Percentiles rank a stretch among this genome's conserved stretches.
phyloP scores from a whole-genome alignment of 2,113 vertebrate genomes.

The Stigmatopora argus region DNA sequence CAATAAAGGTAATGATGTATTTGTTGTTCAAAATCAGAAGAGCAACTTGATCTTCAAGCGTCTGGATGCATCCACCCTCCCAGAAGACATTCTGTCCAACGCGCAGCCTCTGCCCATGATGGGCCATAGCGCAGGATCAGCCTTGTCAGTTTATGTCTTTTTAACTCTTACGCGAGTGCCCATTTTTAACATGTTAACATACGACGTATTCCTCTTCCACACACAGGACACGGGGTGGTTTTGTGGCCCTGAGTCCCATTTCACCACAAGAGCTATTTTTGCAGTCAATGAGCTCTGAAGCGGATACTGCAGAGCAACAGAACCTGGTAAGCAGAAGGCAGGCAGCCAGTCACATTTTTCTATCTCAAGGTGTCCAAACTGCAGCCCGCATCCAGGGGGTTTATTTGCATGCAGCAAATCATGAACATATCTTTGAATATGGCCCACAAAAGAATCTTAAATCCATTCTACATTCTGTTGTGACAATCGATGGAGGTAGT shows the following conservation, averaged over 20 bases:
- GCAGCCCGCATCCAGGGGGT: too few relatives aligned
- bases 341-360: neutral
- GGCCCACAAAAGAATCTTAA: too few relatives aligned
- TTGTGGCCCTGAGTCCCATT: conserved; percentile 87
- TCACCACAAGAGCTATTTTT: conserved; percentile 90
- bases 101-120: conserved; percentile 84
- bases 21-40: conserved; percentile 69
- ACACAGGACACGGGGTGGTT: conserved; percentile 82
- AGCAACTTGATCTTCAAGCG: conserved; percentile 90
- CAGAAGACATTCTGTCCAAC: conserved; percentile 86
- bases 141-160: conserved; percentile 79
- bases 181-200: conserved; percentile 5
- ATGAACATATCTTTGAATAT: too few relatives aligned
- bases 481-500: too few relatives aligned
- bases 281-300: conserved; percentile 68
- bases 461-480: too few relatives aligned
- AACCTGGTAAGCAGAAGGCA: conserved; percentile 77
- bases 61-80: conserved; percentile 85
- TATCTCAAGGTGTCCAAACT: too few relatives aligned
- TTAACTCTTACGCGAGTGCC: neutral
- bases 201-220: conserved; percentile 26
- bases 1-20: neutral
- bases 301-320: conserved; percentile 77
- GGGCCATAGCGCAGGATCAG: conserved; percentile 82
- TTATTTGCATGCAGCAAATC: too few relatives aligned